Evolutionary conservation across 2,797 vertebrate genomes (phyloP), one percentile per base, ranked within the genome.

Genomic region (Bryconaethiops microstoma): DNA sequence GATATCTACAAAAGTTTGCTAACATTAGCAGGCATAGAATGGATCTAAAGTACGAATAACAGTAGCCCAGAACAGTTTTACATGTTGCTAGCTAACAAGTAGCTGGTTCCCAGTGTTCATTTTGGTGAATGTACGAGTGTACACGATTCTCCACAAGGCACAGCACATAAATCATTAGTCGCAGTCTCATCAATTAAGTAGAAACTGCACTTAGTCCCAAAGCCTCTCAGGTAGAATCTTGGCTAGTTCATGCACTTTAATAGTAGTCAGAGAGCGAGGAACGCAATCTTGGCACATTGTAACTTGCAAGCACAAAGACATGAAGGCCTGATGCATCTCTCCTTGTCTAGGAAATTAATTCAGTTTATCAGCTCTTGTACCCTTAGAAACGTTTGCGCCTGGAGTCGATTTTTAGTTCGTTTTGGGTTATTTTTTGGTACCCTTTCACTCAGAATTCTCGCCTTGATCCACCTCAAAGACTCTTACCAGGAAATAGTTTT

Each of bases 161-260:
- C 60, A 67, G 39, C 74, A 80, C 59, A 76, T 57, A 35, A 62
- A 5, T 19, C 40, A 71, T 75, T 19, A 59, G 76, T 64, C 79
- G 75, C 62, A 62, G 65, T 84, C 62, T 62, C 76, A 71, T 76
- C 74, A 79, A 40, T 80, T 60, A 82, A 80, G 76, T 82, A 76
- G 89, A 84, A 90, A 77, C 81, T 82, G 87, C 91, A 90, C 90
- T 88, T 89, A 88, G 86, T 88, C 82, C 65, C 89, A 86, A 82
- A 85, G 87, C 91, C 89, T 90, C 93, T 93, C 92, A 93, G 93
- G 92, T 94, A 92, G 91, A 76, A 77, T 77, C 84, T 85, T 64
- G 80, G 89, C 86, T 91, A 90, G 90, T 92, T 89, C 84, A 80
- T 87, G 92, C 94, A 94, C 94, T 93, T 93, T 94, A 93, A 88